phyloP scores from a whole-genome alignment of 1,140 invertebrate species.

The Contarinia nasturtii region DNA sequence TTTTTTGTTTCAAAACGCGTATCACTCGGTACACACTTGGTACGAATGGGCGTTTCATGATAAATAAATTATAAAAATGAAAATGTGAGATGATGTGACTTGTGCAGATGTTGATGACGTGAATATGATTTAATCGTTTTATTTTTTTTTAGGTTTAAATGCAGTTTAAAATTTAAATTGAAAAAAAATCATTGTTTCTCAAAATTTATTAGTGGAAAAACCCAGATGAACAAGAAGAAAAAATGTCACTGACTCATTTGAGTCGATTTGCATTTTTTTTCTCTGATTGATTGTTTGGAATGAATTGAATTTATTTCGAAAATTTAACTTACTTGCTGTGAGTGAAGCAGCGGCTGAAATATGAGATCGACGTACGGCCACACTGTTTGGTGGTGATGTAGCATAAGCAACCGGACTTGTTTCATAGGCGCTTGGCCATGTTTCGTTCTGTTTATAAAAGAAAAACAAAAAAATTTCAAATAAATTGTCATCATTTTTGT shows the following conservation, averaged over 20 bases:
- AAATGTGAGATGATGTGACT: too few relatives aligned
- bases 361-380: constrained; percentile 2
- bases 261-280: background rate
- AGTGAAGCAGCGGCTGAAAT: constrained; percentile 27
- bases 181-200: too few relatives aligned
- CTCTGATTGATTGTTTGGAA: background rate
- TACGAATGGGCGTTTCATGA: too few relatives aligned
- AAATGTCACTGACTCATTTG: background rate
- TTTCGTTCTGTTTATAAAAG: constrained; percentile 12
- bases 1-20: too few relatives aligned
- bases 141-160: too few relatives aligned
- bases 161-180: too few relatives aligned
- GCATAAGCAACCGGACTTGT: constrained; percentile 11
- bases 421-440: constrained; percentile 15
- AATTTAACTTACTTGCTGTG: constrained; percentile 26
- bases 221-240: too few relatives aligned
- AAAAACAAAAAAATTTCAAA: background rate
- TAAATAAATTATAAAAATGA: too few relatives aligned
- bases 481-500: background rate
- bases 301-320: constrained; percentile 1
- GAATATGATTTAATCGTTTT: too few relatives aligned
- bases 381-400: background rate
- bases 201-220: too few relatives aligned
- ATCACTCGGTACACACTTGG: too few relatives aligned
- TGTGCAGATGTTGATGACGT: too few relatives aligned